Conservation (phyloP, 2,113 vertebrate genomes). For the Microcebus griseorufus region DNA sequence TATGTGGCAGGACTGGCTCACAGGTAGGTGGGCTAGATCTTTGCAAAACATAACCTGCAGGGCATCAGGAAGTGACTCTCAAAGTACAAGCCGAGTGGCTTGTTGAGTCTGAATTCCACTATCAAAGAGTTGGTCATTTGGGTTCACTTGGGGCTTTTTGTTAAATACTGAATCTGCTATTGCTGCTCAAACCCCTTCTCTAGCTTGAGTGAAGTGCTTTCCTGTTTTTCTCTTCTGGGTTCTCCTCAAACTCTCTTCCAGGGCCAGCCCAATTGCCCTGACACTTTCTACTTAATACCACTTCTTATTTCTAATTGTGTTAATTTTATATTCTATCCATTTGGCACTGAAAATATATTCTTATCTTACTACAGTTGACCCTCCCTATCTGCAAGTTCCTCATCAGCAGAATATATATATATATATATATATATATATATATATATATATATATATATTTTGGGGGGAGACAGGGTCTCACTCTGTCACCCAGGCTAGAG, state of each 20-base stretch:
- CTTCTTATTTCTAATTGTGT: neutral
- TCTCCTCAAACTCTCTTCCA: neutral
- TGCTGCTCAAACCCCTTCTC: neutral
- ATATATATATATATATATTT: neutral
- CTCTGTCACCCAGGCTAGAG: too few relatives aligned
- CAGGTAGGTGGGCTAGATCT: neutral
- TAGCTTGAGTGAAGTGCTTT: neutral
- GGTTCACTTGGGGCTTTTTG: neutral
- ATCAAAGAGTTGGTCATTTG: neutral
- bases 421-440: too few relatives aligned
- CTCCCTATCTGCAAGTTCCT: neutral
- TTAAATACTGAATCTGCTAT: neutral
- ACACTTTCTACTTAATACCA: neutral
- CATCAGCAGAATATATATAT: neutral
- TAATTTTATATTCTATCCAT: neutral
- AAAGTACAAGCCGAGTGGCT: neutral
- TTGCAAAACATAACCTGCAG: neutral
- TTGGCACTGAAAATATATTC: neutral
- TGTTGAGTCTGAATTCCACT: neutral
- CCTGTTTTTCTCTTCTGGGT: neutral
- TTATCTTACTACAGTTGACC: neutral
- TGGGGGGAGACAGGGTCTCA: too few relatives aligned
- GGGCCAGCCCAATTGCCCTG: neutral
- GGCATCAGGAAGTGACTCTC: neutral
- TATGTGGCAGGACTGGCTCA: neutral